Evolutionary conservation across 2,113 vertebrate species (phyloP).

Genomic region (Sprattus sprattus): DNA sequence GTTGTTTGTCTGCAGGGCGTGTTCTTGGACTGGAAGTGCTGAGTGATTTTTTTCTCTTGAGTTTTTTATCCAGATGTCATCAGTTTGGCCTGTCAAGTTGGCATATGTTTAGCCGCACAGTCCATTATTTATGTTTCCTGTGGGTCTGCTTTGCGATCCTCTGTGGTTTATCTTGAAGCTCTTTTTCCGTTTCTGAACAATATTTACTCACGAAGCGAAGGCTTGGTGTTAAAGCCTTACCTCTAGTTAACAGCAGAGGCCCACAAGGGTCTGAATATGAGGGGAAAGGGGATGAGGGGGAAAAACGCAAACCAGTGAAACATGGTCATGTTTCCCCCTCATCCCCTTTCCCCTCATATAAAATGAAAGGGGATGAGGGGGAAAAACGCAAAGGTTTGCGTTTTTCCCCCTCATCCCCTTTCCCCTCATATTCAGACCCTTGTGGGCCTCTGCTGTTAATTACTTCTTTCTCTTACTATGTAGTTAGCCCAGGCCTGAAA

Average conservation of each 20-base stretch:
- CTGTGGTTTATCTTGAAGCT: background rate
- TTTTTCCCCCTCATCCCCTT: background rate
- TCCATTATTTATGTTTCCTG: constrained; percentile 5
- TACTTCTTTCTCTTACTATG: background rate
- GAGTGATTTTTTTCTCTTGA: background rate
- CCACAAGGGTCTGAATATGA: too few relatives aligned
- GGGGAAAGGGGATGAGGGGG: too few relatives aligned
- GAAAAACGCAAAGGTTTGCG: background rate
- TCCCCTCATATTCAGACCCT: background rate
- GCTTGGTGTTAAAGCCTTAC: background rate
- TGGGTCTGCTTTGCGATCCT: background rate
- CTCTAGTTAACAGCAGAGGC: too few relatives aligned
- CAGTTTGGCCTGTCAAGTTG: background rate
- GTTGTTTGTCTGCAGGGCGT: background rate
- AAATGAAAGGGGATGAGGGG: too few relatives aligned
- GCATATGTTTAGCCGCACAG: background rate
- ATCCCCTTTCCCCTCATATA: too few relatives aligned
- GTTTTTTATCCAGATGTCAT: background rate
- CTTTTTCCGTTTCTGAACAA: background rate
- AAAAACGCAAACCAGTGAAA: too few relatives aligned
- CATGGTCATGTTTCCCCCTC: too few relatives aligned
- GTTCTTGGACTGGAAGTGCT: background rate
- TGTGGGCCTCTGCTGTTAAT: background rate
- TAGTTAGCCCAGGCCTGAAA: constrained; percentile 12
- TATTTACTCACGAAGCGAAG: background rate